phyloP scores from a whole-genome alignment of 2,797 vertebrate genomes.

The Botia almorhae region DNA sequence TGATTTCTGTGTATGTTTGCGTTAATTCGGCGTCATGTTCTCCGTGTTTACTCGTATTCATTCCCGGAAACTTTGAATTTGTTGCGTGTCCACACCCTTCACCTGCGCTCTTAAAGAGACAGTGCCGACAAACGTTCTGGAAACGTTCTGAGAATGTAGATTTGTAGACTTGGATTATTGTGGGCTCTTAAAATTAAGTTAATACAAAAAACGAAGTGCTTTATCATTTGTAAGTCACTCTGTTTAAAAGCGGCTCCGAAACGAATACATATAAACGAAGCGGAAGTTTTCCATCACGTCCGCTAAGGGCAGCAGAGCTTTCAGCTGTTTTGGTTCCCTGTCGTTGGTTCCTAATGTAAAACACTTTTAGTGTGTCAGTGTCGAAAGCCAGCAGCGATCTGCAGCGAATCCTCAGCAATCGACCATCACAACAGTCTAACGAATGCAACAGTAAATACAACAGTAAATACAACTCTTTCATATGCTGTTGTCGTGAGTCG shows the following conservation, averaged over 20 bases:
- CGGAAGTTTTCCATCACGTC: not conserved
- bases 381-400: conserved; percentile 72
- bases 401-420: conserved; percentile 80
- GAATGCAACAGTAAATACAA: conserved; percentile 69
- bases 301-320: conserved; percentile 9
- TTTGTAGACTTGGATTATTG: too few species aligned
- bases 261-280: too few species aligned
- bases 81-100: conserved; percentile 48
- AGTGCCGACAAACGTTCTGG: not conserved
- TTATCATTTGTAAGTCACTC: too few species aligned
- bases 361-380: conserved; percentile 69
- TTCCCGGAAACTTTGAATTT: conserved; percentile 65
- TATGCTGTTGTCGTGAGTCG: not conserved
- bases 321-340: conserved; percentile 66
- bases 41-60: not conserved
- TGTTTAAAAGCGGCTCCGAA: too few species aligned
- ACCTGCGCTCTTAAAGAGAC: conserved; percentile 45
- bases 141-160: too few species aligned
- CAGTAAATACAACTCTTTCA: conserved; percentile 70
- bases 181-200: too few species aligned
- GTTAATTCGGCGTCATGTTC: not conserved
- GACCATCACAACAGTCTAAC: conserved; percentile 74
- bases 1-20: not conserved
- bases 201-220: too few species aligned
- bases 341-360: too few species aligned